Evolutionary conservation across 1,140 invertebrate genomes (phyloP).

Genomic region (Goniozus legneri): DNA sequence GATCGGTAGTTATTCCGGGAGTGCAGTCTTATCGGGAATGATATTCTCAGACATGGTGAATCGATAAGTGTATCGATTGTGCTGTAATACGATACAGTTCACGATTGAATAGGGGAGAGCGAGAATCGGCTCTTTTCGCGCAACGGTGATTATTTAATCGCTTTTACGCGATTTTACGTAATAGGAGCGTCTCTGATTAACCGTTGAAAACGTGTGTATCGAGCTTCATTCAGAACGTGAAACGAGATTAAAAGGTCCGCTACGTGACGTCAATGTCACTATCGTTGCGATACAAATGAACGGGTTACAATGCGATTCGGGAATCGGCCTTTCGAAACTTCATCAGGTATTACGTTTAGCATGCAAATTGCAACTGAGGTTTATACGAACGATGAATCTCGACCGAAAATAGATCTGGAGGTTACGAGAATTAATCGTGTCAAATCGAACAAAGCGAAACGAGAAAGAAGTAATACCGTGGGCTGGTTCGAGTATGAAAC

Average conservation of each 20-base stretch:
- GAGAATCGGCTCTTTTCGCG: no score
- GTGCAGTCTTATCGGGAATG: no score
- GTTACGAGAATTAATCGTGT: not conserved
- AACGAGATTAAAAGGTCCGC: slow-evolving; percentile 15
- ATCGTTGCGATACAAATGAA: not conserved
- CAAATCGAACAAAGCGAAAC: not conserved
- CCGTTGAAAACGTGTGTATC: slow-evolving; percentile 13
- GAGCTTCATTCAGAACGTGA: slow-evolving; percentile 2
- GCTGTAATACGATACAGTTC: no score
- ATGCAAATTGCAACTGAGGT: no score
- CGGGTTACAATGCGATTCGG: no score
- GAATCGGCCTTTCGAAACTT: no score
- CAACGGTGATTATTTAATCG: slow-evolving; percentile 18
- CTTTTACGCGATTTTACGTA: slow-evolving; percentile 2
- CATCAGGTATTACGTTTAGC: no score
- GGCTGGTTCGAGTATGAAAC: slow-evolving; percentile 6
- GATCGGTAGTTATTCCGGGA: no score
- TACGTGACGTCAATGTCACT: slow-evolving; percentile 6
- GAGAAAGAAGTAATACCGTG: not conserved
- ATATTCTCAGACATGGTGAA: no score
- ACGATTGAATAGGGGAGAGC: no score
- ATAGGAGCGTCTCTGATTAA: slow-evolving; percentile 20
- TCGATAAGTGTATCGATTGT: no score
- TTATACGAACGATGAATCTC: not conserved
- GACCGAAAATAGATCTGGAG: not conserved